Base-by-base conservation (phyloP, 2,888 invertebrate genomes). In the Scaptodrosophila latifasciaeformis region DNA sequence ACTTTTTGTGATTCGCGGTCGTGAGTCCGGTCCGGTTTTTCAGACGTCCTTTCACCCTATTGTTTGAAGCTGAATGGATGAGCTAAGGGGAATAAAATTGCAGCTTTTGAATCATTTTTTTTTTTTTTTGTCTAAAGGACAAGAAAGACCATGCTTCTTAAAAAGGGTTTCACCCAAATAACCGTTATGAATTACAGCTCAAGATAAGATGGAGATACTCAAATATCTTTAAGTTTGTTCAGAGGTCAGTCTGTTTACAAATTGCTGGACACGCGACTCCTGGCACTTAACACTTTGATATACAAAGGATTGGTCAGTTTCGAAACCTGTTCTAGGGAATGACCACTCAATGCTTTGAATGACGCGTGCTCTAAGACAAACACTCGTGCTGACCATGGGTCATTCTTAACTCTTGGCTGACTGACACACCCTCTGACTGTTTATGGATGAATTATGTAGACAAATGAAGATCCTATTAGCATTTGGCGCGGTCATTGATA, bases 21-120 rank as follows among this genome's bases (percentile, higher is more conserved):
- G 60, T 59, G 66, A 64, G 71, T 68, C 76, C 59, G 62, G 82
- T 80, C 78, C 69, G 81, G 81, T 81, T 76, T 74, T 59, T 51
- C 51, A 61, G 52, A 61, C 72, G 63, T 66, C 70, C 72, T 62
- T 69, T 69, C 75, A 71, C 81, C 80, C 74, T 71, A 72, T 81
- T 77, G 60, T 67, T 58, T 49, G 31, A 18, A 27, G 24, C n/a
- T 29, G 9, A 51, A 50, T 60, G 67, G 70, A 70, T 70, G 67
- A 55, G 60, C 64, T 65, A 72, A 72, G 61, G 64, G 61, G 72
- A 68, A 59, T 63, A 53, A 66, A 72, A 72, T 64, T 69, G 76
- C 72, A 79, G 76, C 76, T 66, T 66, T 79, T 60, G 46, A 74
- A 70, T 57, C 35, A 54, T 44, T 54, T 52, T 54, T 49, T 52